phyloP scores from a whole-genome alignment of 2,888 invertebrate species.

The Plebejus anna region DNA sequence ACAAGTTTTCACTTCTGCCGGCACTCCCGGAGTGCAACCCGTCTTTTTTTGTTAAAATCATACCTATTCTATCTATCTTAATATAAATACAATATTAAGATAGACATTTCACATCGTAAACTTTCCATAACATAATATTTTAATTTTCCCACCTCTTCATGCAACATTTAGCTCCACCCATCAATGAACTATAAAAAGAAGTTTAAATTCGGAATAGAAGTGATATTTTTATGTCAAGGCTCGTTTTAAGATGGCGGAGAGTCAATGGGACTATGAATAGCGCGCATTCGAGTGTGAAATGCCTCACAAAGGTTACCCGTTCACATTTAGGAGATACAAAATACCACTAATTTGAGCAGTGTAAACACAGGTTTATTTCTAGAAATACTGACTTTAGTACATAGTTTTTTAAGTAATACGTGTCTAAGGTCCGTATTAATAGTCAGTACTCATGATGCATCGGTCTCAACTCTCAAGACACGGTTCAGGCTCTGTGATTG shows the following conservation, averaged over 20 bases:
- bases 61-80: too few relatives aligned
- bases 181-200: slow-evolving; percentile 20
- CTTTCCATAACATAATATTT: too few relatives aligned
- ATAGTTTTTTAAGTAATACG: too few relatives aligned
- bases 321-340: slow-evolving; percentile 39
- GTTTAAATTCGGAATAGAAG: slow-evolving; percentile 18
- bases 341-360: slow-evolving; percentile 27
- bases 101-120: too few relatives aligned
- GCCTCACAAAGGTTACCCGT: slow-evolving; percentile 37
- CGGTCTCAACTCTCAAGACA: too few relatives aligned
- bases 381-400: not conserved
- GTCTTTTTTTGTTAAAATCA: too few relatives aligned
- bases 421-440: too few relatives aligned
- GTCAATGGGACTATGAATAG: slow-evolving; percentile 28
- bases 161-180: not conserved
- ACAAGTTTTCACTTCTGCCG: too few relatives aligned
- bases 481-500: too few relatives aligned
- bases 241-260: slow-evolving; percentile 12
- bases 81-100: too few relatives aligned
- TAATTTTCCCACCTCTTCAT: not conserved
- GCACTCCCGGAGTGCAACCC: too few relatives aligned
- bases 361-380: not conserved
- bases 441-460: too few relatives aligned
- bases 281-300: slow-evolving; percentile 32
- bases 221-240: slow-evolving; percentile 21